Evolutionary conservation across 1,140 invertebrate genomes (phyloP), one percentile per base, ranked within the genome.

Genomic region (Ceratosolen solmsi): DNA sequence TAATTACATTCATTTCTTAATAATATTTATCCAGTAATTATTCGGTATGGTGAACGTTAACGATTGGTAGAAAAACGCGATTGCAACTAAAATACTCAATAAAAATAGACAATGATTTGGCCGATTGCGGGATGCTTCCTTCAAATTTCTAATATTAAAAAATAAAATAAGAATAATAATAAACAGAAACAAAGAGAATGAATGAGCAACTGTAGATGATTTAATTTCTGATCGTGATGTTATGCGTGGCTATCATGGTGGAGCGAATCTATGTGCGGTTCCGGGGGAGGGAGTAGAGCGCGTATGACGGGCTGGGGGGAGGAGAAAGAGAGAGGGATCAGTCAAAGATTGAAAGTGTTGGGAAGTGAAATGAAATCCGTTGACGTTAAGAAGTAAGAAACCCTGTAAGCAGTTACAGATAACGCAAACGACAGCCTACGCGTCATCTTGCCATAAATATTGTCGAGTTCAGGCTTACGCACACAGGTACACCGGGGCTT

Each of bases 401-500:
- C 60, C 33, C 73, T 68, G 60, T 9, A 56, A 65, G 49, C 65
- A 79, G 73, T 60, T 75, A 56, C 22, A 27, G 65, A 79, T 71
- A 79, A 58, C 65, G 63, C 27, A 70, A 36, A 70, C 63, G 54
- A 68, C 25, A 36, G 22, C 77, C 77, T 46, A 79, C 77, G 77
- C 77, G 51, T 71, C 65, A 79, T 58, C 65, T 79, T n/a, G 65
- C 51, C 77, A 71, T 79, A 79, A 79, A 79, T 79, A 79, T 79
- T 71, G 49, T 56, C 65, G 68, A 36, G 63, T 33, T 20, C 30
- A 46, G 41, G 27, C 27, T 72, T 72, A 51, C 49, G 41, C 70
- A 51, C 70, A 72, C 33, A 38, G 41, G 41, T 30, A 72, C 41
- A 63, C 73, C 13, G 5, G 56, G 38, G 25, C 63, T 78, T 68